phyloP scores from a whole-genome alignment of 2,113 vertebrate genomes.

The Aegotheles bennettii region DNA sequence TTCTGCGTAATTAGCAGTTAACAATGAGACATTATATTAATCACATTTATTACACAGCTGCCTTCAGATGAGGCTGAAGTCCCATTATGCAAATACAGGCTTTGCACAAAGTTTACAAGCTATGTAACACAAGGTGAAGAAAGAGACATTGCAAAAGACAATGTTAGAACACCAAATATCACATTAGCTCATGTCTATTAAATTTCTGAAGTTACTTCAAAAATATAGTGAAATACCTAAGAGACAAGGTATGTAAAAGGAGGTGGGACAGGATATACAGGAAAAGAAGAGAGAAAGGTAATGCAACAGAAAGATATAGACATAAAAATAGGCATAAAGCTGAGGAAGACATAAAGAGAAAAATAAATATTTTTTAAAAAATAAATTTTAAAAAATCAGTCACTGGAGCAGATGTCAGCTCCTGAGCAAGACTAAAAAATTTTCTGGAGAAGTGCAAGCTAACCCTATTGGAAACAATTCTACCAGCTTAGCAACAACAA shows the following conservation, averaged over 20 bases:
- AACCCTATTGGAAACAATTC: rapidly evolving
- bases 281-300: neutral
- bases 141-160: neutral
- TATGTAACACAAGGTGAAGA: neutral
- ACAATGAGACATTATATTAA: neutral
- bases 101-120: neutral
- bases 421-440: neutral
- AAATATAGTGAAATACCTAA: neutral
- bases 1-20: constrained; percentile 4
- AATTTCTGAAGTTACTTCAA: neutral
- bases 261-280: neutral
- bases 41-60: neutral
- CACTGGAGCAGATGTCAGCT: neutral
- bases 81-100: neutral
- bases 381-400: neutral
- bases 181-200: neutral
- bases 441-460: neutral
- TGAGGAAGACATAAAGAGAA: rapidly evolving
- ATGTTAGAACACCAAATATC: neutral
- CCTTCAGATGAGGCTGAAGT: neutral
- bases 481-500: neutral
- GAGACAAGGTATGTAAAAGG: neutral
- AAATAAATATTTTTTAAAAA: neutral
- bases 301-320: neutral
- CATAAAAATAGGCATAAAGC: neutral